Percentiles rank a stretch among this genome's conserved stretches.
phyloP scores from a whole-genome alignment of 2,797 vertebrate species.

The Fringilla coelebs region DNA sequence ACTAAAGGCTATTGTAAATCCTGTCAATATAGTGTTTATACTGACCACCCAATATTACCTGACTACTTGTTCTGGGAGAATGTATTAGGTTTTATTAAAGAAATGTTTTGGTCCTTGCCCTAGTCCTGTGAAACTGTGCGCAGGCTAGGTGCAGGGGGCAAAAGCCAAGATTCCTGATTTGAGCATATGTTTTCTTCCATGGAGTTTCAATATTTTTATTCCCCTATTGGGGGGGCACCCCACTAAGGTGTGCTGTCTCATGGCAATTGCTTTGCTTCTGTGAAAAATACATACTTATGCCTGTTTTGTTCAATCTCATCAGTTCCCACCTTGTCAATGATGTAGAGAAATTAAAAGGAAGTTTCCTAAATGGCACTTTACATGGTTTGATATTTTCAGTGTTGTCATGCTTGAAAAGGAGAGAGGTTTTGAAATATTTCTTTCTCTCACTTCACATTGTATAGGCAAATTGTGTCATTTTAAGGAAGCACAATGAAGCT shows the following conservation, averaged over 20 bases:
- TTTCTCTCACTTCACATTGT: neutral
- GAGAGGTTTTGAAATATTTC: neutral
- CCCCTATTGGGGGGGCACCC: too few species aligned
- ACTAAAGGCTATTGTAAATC: neutral
- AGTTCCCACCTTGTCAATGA: neutral
- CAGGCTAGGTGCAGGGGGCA: neutral
- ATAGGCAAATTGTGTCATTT: neutral
- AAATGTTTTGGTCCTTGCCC: neutral
- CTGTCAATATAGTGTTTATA: neutral
- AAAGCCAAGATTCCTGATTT: neutral
- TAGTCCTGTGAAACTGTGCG: neutral
- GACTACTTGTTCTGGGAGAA: neutral
- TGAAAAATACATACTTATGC: neutral
- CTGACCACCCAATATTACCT: neutral
- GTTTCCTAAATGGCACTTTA: neutral
- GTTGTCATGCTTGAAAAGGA: neutral
- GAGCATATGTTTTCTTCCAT: neutral
- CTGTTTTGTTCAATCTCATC: neutral
- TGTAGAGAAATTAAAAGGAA: neutral
- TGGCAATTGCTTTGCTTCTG: neutral
- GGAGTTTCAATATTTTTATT: neutral
- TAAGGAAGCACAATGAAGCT: neutral
- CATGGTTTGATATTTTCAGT: neutral
- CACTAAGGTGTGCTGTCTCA: accelerated
- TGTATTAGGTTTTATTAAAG: neutral